Conservation (phyloP, 2,113 vertebrate species). For the Stomatorhinus ivindoensis region DNA sequence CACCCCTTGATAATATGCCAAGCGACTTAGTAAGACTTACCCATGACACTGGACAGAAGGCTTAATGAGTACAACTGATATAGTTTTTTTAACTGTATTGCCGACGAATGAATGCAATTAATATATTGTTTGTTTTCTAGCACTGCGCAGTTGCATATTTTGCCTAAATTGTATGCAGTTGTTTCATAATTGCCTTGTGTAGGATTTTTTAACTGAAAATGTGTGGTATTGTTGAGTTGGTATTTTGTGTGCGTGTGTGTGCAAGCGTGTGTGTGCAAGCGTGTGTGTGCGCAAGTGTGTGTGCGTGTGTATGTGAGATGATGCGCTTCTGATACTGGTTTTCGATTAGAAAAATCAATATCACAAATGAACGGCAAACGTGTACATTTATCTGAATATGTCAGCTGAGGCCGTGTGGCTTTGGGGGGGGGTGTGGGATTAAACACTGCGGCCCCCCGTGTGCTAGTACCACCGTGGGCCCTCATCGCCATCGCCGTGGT, state of each 20-base stretch:
- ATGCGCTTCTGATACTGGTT: background rate
- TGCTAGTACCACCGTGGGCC: slow-evolving; percentile 87
- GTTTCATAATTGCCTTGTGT: background rate
- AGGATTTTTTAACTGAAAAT: background rate
- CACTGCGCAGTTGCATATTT: background rate
- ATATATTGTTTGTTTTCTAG: background rate
- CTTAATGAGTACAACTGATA: background rate
- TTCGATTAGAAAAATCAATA: background rate
- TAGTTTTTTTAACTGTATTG: background rate
- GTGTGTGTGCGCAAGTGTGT: too few species aligned
- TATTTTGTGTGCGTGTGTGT: background rate
- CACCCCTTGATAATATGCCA: background rate
- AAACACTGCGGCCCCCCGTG: background rate
- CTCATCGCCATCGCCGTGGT: slow-evolving; percentile 89
- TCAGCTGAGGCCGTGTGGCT: background rate
- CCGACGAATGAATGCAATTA: background rate
- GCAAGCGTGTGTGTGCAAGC: too few species aligned
- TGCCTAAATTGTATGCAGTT: background rate
- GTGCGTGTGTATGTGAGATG: background rate
- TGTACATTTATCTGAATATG: background rate
- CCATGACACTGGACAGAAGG: background rate
- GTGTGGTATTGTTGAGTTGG: background rate
- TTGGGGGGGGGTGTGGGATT: background rate
- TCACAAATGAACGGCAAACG: background rate
- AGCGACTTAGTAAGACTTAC: background rate